phyloP scores from a whole-genome alignment of 2,888 invertebrate genomes.

The Ectemnius lituratus region DNA sequence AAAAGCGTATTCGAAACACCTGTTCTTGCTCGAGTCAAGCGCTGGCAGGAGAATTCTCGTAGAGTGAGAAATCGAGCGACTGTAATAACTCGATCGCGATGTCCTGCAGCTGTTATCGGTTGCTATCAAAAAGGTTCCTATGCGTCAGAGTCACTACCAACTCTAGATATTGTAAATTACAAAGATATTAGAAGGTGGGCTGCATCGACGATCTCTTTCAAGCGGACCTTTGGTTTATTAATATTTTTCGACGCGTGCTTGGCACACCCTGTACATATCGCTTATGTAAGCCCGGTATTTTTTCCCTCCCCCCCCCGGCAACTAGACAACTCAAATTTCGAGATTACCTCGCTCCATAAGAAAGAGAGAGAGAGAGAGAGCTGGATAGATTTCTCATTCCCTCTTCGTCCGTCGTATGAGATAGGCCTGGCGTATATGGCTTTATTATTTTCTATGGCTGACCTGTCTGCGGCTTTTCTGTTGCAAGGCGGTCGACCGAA shows the following conservation, averaged over 20 bases:
- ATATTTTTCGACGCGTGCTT: background rate
- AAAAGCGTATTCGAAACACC: slow-evolving; percentile 52
- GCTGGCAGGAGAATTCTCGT: background rate
- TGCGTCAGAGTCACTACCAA: background rate
- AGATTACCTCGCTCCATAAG: background rate
- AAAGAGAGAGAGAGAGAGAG: too few species aligned
- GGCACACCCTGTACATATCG: background rate
- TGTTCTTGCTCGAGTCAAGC: slow-evolving; percentile 33
- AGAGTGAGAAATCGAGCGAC: slow-evolving; percentile 19
- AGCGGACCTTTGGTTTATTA: background rate
- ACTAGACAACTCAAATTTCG: slow-evolving; percentile 2
- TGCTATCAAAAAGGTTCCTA: background rate
- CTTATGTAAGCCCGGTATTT: background rate
- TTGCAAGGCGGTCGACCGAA: slow-evolving; percentile 44
- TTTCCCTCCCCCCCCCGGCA: background rate
- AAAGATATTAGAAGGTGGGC: background rate
- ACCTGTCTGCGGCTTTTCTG: slow-evolving; percentile 50
- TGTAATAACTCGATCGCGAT: slow-evolving; percentile 18
- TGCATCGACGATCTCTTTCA: background rate
- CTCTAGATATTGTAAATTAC: background rate
- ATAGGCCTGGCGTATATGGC: slow-evolving; percentile 6
- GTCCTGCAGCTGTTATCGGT: slow-evolving; percentile 32
- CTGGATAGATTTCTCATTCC: slow-evolving; percentile 32
- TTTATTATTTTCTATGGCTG: slow-evolving; percentile 39
- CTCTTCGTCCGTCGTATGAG: too few species aligned